Evolutionary conservation across 2,888 invertebrate species (phyloP).

Genomic region (Hydrotaea diabolus): DNA sequence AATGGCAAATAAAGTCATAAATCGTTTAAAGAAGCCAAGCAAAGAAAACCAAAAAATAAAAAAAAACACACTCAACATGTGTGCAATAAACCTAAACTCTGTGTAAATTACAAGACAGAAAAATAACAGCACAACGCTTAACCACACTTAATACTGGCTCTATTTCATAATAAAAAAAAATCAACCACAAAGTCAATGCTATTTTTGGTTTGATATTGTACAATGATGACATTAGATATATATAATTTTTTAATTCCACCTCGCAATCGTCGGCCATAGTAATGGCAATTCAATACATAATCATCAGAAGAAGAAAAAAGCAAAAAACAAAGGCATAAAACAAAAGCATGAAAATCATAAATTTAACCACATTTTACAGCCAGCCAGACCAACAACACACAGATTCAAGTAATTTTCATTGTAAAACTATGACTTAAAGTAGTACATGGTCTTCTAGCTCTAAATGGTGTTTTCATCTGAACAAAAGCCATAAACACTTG

Average conservation of each 20-base stretch:
- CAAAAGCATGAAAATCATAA: constrained; percentile 25
- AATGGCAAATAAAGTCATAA: background rate
- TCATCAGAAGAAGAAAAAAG: constrained; percentile 24
- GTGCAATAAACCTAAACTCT: no score
- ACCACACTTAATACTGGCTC: no score
- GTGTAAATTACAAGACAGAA: no score
- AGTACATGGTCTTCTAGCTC: constrained; percentile 70
- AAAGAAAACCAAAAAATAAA: background rate
- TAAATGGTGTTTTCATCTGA: constrained; percentile 51
- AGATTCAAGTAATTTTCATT: constrained; percentile 23
- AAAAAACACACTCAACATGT: no score
- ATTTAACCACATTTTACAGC: constrained; percentile 28
- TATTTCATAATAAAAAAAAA: constrained; percentile 20
- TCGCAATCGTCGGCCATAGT: background rate
- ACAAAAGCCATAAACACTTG: constrained; percentile 26
- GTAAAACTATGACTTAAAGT: constrained; percentile 63
- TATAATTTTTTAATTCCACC: constrained; percentile 7
- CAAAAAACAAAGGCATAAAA: background rate
- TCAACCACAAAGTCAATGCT: constrained; percentile 60
- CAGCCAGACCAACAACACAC: constrained; percentile 7
- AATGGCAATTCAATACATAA: constrained; percentile 57
- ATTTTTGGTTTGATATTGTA: constrained; percentile 35
- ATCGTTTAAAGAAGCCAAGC: background rate
- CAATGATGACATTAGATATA: constrained; percentile 47
- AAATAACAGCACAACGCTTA: no score